Evolutionary conservation across 2,888 invertebrate genomes (phyloP).

Genomic region (Heteropelma amictum): DNA sequence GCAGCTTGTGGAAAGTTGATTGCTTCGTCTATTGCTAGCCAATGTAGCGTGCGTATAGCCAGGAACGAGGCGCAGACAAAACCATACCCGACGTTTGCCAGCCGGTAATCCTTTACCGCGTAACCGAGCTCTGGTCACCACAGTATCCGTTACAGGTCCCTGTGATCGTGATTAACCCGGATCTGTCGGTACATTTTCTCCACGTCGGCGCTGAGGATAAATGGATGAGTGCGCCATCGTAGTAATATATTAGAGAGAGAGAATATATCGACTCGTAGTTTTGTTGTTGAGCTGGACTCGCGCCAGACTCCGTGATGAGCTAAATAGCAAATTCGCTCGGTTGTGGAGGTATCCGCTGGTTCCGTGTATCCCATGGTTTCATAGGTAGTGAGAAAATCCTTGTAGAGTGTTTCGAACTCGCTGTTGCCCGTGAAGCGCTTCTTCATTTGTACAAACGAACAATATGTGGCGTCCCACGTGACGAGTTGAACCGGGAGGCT

Average conservation of each 20-base stretch:
- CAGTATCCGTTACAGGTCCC: conserved; percentile 59
- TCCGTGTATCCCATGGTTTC: neutral
- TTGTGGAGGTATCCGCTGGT: neutral
- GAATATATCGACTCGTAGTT: conserved; percentile 68
- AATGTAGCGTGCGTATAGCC: conserved; percentile 6
- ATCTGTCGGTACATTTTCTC: conserved; percentile 32
- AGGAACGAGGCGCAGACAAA: conserved; percentile 43
- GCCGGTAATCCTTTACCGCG: conserved; percentile 18
- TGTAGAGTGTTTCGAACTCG: too few relatives aligned
- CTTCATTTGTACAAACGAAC: too few relatives aligned
- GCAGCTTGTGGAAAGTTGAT: conserved; percentile 24
- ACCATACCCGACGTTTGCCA: conserved; percentile 62
- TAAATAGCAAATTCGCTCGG: conserved; percentile 25
- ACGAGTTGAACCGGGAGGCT: too few relatives aligned
- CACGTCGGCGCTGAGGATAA: conserved; percentile 20
- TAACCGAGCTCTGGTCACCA: conserved; percentile 53
- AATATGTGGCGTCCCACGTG: too few relatives aligned
- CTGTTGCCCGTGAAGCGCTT: too few relatives aligned
- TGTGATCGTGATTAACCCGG: conserved; percentile 35
- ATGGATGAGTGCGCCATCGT: neutral
- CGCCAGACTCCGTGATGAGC: conserved; percentile 69
- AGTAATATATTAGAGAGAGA: conserved; percentile 41
- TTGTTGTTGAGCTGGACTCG: conserved; percentile 66
- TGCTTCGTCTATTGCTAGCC: conserved; percentile 23
- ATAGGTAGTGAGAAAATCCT: neutral